Evolutionary conservation across 1,140 invertebrate genomes (phyloP), one percentile per base, ranked within the genome.

Genomic region (Thereuonema tuberculata): DNA sequence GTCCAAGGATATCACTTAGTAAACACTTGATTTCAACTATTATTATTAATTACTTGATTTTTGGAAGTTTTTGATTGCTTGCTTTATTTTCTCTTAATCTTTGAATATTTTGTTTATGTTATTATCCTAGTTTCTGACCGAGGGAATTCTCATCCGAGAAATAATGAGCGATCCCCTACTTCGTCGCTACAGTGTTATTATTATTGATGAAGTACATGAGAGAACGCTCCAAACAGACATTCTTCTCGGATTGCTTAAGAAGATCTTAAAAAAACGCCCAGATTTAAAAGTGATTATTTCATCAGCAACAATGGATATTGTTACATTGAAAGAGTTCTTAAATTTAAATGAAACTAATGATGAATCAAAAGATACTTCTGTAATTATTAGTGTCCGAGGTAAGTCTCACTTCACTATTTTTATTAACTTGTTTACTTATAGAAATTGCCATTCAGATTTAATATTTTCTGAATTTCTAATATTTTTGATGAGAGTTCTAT

Each of bases 171-270:
- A 98, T 76, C 95, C 95, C 0, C 72, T 99, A 17, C 76, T 98
- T 1, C 84, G 84, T 63, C 83, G 85, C 62, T 98, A 97, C 71
- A 85, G 83, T 43, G 86, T 91, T 1, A 83, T 99, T 14, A 88
- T 99, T 67, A 72, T 99, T 15, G 96, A 98, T 71, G 96, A 99
- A 79, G 93, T 92, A 0, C 95, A 99, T 68, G 95, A 99, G 74
- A 77, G 95, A 58, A 92, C 86, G 2, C 75, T 95, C 27, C 81
- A 95, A 66, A 94, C 92, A 0, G 96, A 99, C 70, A 89, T 98
- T 43, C 76, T 97, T 3, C 83, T 99, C 78, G 93, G 93, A 2
- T 75, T 99, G 0, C 68, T 99, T 9, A 95, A 97, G 72, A 96
- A 97, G 77, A 89, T 98, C 63, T 70, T 87, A 1, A 83, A 80